Percentiles rank a stretch among this genome's conserved stretches.
Evolutionary conservation across 2,113 vertebrate genomes (phyloP).

Genomic region (Bagarius yarrelli): DNA sequence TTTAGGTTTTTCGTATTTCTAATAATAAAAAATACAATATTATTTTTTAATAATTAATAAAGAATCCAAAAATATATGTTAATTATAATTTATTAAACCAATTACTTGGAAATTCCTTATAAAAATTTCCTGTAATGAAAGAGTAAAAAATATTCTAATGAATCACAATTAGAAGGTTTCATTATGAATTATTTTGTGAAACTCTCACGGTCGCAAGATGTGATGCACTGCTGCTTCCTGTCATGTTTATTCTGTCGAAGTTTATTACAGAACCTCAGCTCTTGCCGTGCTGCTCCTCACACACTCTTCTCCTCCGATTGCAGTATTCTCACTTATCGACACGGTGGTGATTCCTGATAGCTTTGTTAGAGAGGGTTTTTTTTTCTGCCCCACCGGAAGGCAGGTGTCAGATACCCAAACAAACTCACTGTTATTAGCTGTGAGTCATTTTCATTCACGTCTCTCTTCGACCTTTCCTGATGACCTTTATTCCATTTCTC

Average conservation of each 20-base stretch:
- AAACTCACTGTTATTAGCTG: conserved; percentile 29
- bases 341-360: conserved; percentile 22
- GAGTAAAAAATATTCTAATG: too few species aligned
- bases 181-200: too few species aligned
- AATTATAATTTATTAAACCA: too few species aligned
- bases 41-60: too few species aligned
- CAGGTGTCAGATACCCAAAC: conserved; percentile 26
- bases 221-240: not conserved
- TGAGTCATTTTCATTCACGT: conserved; percentile 19
- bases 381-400: conserved; percentile 1
- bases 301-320: not conserved
- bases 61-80: too few species aligned
- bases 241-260: not conserved
- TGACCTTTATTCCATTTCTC: conserved; percentile 36
- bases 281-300: not conserved
- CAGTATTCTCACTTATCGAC: conserved; percentile 22
- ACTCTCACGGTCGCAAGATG: not conserved
- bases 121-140: too few species aligned
- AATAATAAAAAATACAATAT: too few species aligned
- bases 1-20: too few species aligned
- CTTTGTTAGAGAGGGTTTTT: conserved; percentile 12
- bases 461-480: conserved; percentile 25
- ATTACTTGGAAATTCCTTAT: too few species aligned
- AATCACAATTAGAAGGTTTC: too few species aligned
- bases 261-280: not conserved